Base-by-base conservation (phyloP, 2,888 invertebrate genomes). In the Linhomoeus sp. region DNA sequence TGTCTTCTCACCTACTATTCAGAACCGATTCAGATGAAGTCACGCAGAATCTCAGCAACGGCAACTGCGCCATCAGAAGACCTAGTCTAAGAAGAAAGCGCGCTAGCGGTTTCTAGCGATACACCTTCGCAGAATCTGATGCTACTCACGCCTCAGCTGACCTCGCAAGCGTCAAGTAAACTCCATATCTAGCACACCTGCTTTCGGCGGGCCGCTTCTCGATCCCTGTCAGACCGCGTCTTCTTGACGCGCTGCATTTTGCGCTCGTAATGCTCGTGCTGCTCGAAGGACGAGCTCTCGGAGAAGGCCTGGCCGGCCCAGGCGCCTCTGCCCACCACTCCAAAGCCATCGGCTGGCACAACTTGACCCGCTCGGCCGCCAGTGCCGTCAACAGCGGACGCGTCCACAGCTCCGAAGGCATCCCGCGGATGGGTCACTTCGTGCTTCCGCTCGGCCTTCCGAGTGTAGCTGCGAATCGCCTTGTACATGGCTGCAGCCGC, bases 401-500 rank as follows among this genome's bases (percentile, higher is more conserved):
- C 45, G 41, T 24, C 43, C 23, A 41, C 45, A n/a, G 17, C 48
- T 19, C 36, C 41, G 42, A 37, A 2, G 49, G 43, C 25, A 45
- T 24, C 23, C 9, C 24, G 22, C 24, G 22, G 46, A 5, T 38
- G 53, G n/a, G 55, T 53, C 35, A 52, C 50, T 39, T 60, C 58
- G 40, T 58, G 59, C 50, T 62, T 64, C 35, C 56, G 53, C 50
- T 59, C 58, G 25, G 58, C 55, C 50, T 60, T 59, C 48, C 55
- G 54, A 46, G 54, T 53, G 48, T 80, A 79, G 40, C 60, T 60
- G 67, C 79, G 78, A 53, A 80, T 78, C 69, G 82, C 82, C 65
- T 79, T 77, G 67, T 81, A 81, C 77, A 82, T 79, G 57, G 75
- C 47, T 36, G 29, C n/a, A 35, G 33, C 33, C 33, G 12, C 12